phyloP scores from a whole-genome alignment of 2,888 invertebrate species.

The Malacosoma neustria region DNA sequence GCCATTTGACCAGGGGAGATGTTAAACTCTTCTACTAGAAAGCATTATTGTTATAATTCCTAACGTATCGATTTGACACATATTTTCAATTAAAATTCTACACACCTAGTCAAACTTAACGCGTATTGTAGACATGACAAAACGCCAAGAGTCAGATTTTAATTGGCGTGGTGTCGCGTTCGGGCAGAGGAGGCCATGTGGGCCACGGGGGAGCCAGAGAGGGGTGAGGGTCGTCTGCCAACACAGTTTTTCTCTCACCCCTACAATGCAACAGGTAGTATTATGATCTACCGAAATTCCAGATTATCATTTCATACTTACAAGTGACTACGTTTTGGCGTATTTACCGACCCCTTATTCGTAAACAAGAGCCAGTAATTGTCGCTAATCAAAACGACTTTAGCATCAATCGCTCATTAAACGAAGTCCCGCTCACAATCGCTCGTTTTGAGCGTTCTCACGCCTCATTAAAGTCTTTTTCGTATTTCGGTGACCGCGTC shows the following conservation, averaged over 20 bases:
- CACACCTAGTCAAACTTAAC: conserved; percentile 30
- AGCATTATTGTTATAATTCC: too few relatives aligned
- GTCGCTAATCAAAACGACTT: conserved; percentile 52
- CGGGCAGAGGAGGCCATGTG: conserved; percentile 18
- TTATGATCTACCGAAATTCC: conserved; percentile 37
- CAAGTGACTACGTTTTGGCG: conserved; percentile 17
- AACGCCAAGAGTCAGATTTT: conserved; percentile 52
- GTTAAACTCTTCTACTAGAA: too few relatives aligned
- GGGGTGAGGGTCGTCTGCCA: conserved; percentile 18
- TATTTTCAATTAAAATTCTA: conserved; percentile 34
- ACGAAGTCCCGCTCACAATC: conserved; percentile 56
- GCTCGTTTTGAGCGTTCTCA: conserved; percentile 71
- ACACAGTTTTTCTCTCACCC: conserved; percentile 56
- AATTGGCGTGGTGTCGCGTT: conserved; percentile 54
- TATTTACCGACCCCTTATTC: conserved; percentile 13
- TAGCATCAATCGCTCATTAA: conserved; percentile 68
- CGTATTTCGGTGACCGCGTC: conserved; percentile 70
- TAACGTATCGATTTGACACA: too few relatives aligned
- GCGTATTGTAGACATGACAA: conserved; percentile 32
- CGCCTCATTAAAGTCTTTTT: conserved; percentile 74
- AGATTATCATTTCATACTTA: conserved; percentile 18
- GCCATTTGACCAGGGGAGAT: too few relatives aligned
- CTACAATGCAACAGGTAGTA: conserved; percentile 52
- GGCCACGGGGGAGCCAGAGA: conserved; percentile 11
- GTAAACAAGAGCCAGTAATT: conserved; percentile 30